Evolutionary conservation across 2,888 invertebrate genomes (phyloP).

Genomic region (Dasypolia templi): DNA sequence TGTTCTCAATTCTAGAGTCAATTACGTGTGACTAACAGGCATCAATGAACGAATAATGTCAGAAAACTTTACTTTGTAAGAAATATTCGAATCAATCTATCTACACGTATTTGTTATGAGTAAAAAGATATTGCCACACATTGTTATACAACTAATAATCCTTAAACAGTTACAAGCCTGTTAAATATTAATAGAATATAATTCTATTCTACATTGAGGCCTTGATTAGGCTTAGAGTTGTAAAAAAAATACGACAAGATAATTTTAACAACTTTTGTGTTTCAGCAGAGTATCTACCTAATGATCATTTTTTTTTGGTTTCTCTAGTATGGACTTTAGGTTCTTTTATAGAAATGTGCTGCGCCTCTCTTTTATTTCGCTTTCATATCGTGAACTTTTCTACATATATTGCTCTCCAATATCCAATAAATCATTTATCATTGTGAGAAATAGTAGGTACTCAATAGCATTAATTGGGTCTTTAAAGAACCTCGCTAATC

Average conservation of each 20-base stretch:
- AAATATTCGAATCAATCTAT: conserved; percentile 12
- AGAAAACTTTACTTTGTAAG: conserved; percentile 20
- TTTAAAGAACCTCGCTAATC: background rate
- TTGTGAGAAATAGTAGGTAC: background rate
- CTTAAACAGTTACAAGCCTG: background rate
- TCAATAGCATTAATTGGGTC: conserved; percentile 6
- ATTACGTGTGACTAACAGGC: conserved; percentile 19
- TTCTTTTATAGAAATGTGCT: background rate
- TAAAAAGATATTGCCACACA: background rate
- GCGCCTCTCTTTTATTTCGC: background rate
- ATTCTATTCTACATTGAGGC: background rate
- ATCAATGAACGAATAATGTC: conserved; percentile 26
- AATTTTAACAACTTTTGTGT: background rate
- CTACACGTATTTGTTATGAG: conserved; percentile 35
- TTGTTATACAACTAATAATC: background rate
- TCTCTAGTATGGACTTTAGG: background rate
- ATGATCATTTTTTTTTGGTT: background rate
- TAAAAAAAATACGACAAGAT: background rate
- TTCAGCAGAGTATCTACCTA: too few relatives aligned
- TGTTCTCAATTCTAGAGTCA: conserved; percentile 8
- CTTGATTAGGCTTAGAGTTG: background rate
- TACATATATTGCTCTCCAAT: too few relatives aligned
- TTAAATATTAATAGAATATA: too few relatives aligned
- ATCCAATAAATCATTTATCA: background rate
- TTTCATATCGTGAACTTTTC: background rate